Evolutionary conservation across 2,113 vertebrate species (phyloP), one percentile per base, ranked within the genome.

Genomic region (Chaetodon trifascialis): DNA sequence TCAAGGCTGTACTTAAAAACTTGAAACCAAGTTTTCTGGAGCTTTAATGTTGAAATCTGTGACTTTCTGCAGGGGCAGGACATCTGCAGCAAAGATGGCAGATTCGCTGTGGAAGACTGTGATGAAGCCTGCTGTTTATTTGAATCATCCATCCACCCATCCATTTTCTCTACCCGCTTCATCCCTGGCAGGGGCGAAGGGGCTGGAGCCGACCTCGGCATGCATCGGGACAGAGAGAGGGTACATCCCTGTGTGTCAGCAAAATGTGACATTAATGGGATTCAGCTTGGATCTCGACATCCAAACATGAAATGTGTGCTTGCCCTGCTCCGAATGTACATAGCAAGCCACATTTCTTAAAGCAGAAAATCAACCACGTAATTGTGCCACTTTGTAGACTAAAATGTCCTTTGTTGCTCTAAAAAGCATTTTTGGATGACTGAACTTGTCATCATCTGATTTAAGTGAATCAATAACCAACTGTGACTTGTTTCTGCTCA

Each of bases 1-100:
- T 30, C 30, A 3, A 30, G 30, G 30, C 30, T 30, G 15, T 9
- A 66, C 3, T 21, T 12, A 14, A 30, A 63, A 25, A 34, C 2
- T 15, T 52, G 11, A 30, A 11, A 3, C 4, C 2, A 19, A 42
- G 15, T 15, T 34, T 56, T 55, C 8, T 21, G 4, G 19, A 17
- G 17, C 7, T 72, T 25, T 40, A 25, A 72, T 23, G 23, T 36
- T 51, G 11, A 75, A 60, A 71, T 78, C 2, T 40, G 5, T 21
- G 7, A 15, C 15, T 63, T 25, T n/a, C 42, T 69, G 47, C 21
- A 44, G 63, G 7, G 5, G 14, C 3, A 58, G 36, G 49, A 80
- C 84, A 74, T 78, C 79, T 82, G 69, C 74, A 47, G 65, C 71
- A 42, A 65, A 79, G 54, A 70, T 63, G 74, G 21, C 54, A 64